Evolutionary conservation across 2,888 invertebrate genomes (phyloP).

Genomic region (Sminthurides aquaticus): DNA sequence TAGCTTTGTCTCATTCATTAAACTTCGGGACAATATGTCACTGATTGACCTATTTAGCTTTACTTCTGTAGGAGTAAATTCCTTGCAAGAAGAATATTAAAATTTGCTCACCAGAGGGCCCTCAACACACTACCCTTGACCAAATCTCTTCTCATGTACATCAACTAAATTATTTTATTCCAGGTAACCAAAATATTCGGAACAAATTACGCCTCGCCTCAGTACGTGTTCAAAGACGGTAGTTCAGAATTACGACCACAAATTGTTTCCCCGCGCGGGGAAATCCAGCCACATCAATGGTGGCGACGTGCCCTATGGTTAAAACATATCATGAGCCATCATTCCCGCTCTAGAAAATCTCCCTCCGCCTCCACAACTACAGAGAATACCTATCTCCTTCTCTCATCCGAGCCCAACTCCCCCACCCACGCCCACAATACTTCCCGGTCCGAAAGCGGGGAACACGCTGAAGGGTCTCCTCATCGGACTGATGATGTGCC

Average conservation of each 20-base stretch:
- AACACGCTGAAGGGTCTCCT: too few relatives aligned
- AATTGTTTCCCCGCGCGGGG: not conserved
- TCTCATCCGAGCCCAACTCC: not conserved
- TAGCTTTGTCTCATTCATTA: too few relatives aligned
- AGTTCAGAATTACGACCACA: too few relatives aligned
- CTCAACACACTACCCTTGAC: too few relatives aligned
- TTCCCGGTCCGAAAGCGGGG: not conserved
- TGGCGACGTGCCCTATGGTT: conserved; percentile 4
- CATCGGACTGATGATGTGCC: not conserved
- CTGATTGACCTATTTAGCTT: too few relatives aligned
- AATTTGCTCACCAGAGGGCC: not conserved
- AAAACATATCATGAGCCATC: not conserved
- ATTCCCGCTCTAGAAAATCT: too few relatives aligned
- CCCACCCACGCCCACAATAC: not conserved
- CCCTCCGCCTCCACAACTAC: conserved; percentile 17
- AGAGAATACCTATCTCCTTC: not conserved
- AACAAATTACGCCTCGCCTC: conserved; percentile 53
- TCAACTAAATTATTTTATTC: conserved; percentile 41
- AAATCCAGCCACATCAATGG: conserved; percentile 7
- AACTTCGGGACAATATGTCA: too few relatives aligned
- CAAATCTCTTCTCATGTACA: too few relatives aligned
- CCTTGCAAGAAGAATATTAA: conserved; percentile 1
- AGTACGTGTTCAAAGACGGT: not conserved
- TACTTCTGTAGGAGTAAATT: too few relatives aligned
- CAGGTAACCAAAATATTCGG: conserved; percentile 71